Conservation (phyloP, 2,113 vertebrate genomes). For the Seriola quinqueradiata region DNA sequence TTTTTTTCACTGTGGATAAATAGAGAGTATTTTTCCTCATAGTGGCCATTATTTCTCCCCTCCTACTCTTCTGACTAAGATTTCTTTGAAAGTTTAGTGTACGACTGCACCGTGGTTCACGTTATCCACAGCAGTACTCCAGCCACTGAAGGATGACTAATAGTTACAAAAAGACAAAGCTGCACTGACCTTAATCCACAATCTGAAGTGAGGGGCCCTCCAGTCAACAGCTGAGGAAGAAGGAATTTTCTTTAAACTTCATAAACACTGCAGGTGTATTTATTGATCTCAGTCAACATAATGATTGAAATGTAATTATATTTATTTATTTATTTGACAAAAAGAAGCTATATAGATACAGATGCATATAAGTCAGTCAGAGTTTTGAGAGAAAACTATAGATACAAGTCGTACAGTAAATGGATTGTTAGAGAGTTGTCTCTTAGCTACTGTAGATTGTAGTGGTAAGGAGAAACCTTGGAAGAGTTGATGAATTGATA, state of each 20-base stretch:
- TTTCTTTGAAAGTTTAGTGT: conserved; percentile 18
- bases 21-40: conserved; percentile 7
- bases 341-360: too few relatives aligned
- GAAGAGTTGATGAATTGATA: neutral
- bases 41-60: conserved; percentile 16
- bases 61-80: conserved; percentile 22
- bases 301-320: too few relatives aligned
- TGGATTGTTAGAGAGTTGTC: too few relatives aligned
- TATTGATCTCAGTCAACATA: too few relatives aligned
- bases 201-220: neutral
- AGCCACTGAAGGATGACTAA: neutral
- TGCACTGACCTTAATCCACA: conserved; percentile 21
- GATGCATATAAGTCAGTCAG: too few relatives aligned
- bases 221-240: neutral
- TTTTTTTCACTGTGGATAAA: conserved; percentile 20
- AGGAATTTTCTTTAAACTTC: too few relatives aligned
- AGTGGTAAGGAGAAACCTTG: neutral
- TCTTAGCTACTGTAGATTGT: too few relatives aligned
- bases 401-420: neutral
- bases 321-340: too few relatives aligned
- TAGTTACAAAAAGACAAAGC: neutral
- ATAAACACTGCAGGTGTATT: neutral
- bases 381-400: neutral
- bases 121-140: neutral
- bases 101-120: neutral